Base-by-base conservation (phyloP, 1,140 invertebrate genomes). In the Drosophila nigromelanica region DNA sequence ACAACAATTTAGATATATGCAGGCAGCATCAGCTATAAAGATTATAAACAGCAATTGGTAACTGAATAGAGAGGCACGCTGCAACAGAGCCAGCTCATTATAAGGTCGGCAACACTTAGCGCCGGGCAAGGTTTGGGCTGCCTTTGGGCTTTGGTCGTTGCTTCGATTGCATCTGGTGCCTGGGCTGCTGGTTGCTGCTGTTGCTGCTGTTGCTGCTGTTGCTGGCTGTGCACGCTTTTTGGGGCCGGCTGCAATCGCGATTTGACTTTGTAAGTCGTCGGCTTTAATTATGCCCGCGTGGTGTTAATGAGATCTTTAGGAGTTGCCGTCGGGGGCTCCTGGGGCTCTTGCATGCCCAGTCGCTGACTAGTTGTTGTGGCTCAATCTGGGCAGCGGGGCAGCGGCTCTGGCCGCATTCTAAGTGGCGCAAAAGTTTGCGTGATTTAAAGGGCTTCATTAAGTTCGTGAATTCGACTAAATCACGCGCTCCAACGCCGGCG, bases 401-500 rank as follows among this genome's bases (percentile, higher is more conserved):
- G 33, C 8, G 30, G 39, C 30, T 15, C 15, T 30, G 37, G 14
- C 52, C 37, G 75, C 75, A 80, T 81, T 82, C 80, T 79, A 85
- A 86, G 81, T 86, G 81, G 83, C 83, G 83, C 83, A 89, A 83
- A 73, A 63, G 75, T 75, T 91, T 91, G 89, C 89, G 89, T 91
- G 89, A 91, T 91, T 91, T 91, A 91, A 91, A 91, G 89, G 90
- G 90, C 89, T 91, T 91, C 89, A 91, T 91, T 91, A 91, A 91
- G 89, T 91, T 91, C 89, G 89, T 91, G 89, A 91, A 91, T 91
- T 91, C 89, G 89, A 89, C 83, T 89, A 90, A 91, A 91, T 91
- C 89, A 91, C 89, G 89, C 89, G 85, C 89, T 76, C 63, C 73
- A 74, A 50, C 50, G 69, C 68, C 59, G 74, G 74, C 79, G 76